Percentiles rank a stretch among this genome's conserved stretches.
phyloP scores from a whole-genome alignment of 2,888 invertebrate species.

The Catocala fraxini region DNA sequence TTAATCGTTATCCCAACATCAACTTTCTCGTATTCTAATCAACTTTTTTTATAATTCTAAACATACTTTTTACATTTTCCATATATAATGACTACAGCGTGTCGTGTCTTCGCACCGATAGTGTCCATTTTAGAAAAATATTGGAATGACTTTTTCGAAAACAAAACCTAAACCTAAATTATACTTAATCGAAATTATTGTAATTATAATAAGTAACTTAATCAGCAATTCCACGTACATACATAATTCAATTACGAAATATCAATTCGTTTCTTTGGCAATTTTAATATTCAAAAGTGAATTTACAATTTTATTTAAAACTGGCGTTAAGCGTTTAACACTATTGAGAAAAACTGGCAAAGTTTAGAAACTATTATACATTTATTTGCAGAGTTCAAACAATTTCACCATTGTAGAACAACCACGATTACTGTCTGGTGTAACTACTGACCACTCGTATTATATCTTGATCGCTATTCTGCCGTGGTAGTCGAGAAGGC shows the following conservation, averaged over 20 bases:
- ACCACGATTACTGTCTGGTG: constrained; percentile 22
- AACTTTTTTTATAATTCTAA: constrained; percentile 82
- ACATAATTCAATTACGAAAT: constrained; percentile 60
- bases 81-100: constrained; percentile 78
- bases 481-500: too few species aligned
- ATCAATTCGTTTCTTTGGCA: constrained; percentile 85
- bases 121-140: constrained; percentile 78
- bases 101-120: constrained; percentile 74
- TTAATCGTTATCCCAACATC: constrained; percentile 78
- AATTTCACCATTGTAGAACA: constrained; percentile 51
- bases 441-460: not conserved
- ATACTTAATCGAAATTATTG: constrained; percentile 59
- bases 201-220: constrained; percentile 56
- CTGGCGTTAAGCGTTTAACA: constrained; percentile 76
- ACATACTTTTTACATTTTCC: constrained; percentile 83
- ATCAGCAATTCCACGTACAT: constrained; percentile 72
- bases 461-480: constrained; percentile 16
- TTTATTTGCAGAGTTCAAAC: constrained; percentile 60
- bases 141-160: constrained; percentile 78
- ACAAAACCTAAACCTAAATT: constrained; percentile 58
- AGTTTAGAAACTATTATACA: constrained; percentile 75
- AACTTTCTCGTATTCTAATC: constrained; percentile 81
- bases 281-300: constrained; percentile 85
- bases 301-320: constrained; percentile 81
- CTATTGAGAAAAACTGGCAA: constrained; percentile 83